A percentile compares a stretch with the other conserved stretches of the same genome.
These are phyloP conservation scores for Grus americana DNA, from an alignment of 2,113 vertebrate species.

Conservation along the genomic window DNA sequence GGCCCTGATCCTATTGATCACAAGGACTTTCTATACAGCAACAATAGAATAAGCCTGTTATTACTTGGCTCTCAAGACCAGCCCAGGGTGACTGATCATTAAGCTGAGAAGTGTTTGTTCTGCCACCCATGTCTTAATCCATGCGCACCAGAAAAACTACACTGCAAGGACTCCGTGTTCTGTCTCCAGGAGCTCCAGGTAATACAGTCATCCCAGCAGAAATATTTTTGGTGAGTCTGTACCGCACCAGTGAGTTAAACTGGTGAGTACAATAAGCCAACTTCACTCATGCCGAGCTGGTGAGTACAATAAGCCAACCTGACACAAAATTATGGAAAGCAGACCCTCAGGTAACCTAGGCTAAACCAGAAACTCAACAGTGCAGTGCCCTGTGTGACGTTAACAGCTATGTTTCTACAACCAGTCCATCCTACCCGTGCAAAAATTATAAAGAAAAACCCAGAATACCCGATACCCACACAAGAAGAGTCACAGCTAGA, in stretches of 20 bases:
- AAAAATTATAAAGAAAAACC: background rate
- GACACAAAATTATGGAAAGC: background rate
- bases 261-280: background rate
- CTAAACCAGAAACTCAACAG: background rate
- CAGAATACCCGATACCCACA: background rate
- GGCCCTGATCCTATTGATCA: background rate
- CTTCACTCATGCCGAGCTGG: background rate
- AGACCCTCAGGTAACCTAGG: background rate
- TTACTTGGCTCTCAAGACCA: background rate
- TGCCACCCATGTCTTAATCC: background rate
- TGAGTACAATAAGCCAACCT: background rate
- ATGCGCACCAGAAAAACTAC: background rate
- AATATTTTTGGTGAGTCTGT: background rate
- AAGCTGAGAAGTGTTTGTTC: background rate
- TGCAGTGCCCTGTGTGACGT: fast-evolving
- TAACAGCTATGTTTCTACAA: background rate
- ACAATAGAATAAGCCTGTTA: background rate
- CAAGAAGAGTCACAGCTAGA: background rate
- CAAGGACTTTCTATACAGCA: background rate
- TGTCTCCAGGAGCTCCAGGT: background rate
- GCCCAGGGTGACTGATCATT: background rate
- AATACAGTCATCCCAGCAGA: background rate
- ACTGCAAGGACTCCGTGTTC: background rate
- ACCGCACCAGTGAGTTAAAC: background rate
- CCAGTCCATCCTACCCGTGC: fast-evolving